Conservation (phyloP, 35 echinoderm and acorn worm genomes). For the Anneissia japonica region DNA sequence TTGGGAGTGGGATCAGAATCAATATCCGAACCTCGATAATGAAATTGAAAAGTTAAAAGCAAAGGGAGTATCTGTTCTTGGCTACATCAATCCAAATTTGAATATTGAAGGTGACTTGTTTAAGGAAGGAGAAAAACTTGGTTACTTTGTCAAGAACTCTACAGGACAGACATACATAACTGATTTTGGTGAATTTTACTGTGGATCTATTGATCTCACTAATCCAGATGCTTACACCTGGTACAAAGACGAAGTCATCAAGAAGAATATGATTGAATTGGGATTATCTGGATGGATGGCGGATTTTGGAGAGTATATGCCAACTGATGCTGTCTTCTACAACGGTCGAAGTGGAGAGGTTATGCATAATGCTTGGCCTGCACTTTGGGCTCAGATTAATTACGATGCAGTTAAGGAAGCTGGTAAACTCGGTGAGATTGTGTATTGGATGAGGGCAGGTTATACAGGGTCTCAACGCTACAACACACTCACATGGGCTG, state of each 20-base stretch:
- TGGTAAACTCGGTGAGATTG: constrained; percentile 62
- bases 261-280: constrained; percentile 79
- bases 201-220: constrained; percentile 90
- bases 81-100: constrained; percentile 77
- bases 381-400: constrained; percentile 78
- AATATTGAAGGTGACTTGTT: constrained; percentile 77
- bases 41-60: constrained; percentile 57
- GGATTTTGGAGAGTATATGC: constrained; percentile 94
- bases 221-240: constrained; percentile 68
- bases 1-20: constrained; percentile 90
- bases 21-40: constrained; percentile 73
- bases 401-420: constrained; percentile 75
- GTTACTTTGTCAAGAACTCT: constrained; percentile 58
- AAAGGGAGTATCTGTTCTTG: constrained; percentile 50
- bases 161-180: constrained; percentile 69
- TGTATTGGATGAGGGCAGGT: constrained; percentile 97
- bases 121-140: constrained; percentile 51
- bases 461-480: constrained; percentile 74
- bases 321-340: constrained; percentile 75
- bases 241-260: constrained; percentile 85
- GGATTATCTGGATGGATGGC: constrained; percentile 98
- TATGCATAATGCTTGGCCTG: constrained; percentile 86
- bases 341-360: constrained; percentile 58
- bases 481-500: constrained; percentile 78
- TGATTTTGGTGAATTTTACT: constrained; percentile 69